Conservation (phyloP, 2,797 vertebrate species). For the Malurus splendens region DNA sequence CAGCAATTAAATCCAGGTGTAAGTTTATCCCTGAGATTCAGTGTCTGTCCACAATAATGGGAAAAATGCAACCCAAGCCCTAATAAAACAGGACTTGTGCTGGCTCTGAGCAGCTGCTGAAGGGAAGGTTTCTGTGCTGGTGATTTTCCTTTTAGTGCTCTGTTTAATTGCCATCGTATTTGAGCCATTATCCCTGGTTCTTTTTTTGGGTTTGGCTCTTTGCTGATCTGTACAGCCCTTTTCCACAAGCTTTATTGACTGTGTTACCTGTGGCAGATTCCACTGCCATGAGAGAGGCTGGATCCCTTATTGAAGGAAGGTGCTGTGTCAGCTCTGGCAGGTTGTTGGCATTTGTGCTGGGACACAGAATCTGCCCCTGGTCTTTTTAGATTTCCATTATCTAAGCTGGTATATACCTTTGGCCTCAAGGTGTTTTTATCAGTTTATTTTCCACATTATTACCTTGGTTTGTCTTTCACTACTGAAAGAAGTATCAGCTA, state of each 20-base stretch:
- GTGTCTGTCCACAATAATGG: not conserved
- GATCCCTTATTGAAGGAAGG: accelerated
- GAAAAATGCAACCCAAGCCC: not conserved
- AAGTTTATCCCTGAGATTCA: not conserved
- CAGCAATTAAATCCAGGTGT: not conserved
- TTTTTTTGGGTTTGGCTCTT: not conserved
- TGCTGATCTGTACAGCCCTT: not conserved
- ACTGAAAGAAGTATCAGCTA: not conserved
- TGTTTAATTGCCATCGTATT: not conserved
- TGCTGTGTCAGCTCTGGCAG: not conserved
- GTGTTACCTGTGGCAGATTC: not conserved
- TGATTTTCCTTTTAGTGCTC: not conserved
- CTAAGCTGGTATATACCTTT: not conserved
- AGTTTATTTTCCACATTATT: not conserved
- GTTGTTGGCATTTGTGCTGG: not conserved
- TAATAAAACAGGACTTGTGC: not conserved
- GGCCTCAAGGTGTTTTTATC: not conserved
- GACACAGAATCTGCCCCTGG: accelerated
- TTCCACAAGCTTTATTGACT: not conserved
- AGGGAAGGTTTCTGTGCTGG: not conserved
- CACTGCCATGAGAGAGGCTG: not conserved
- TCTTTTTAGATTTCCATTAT: not conserved
- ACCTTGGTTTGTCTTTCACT: not conserved
- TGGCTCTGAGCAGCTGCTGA: not conserved
- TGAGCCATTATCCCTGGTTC: not conserved